A percentile compares a stretch with the other conserved stretches of the same genome.
Evolutionary conservation across 2,113 vertebrate genomes (phyloP).

Genomic region (Macrotis lagotis): DNA sequence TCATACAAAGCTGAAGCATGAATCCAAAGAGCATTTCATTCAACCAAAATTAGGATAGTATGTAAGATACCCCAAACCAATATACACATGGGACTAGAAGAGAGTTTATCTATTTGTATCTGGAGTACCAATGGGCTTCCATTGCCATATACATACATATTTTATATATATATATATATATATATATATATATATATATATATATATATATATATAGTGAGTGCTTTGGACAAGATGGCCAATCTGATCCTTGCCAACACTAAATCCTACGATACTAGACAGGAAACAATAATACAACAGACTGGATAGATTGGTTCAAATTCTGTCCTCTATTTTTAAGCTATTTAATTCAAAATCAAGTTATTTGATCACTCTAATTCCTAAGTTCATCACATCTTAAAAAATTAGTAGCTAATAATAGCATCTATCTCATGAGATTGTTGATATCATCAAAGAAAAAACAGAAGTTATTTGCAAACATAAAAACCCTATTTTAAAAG

Average conservation of each 20-base stretch:
- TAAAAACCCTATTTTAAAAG: neutral
- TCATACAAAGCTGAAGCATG: neutral
- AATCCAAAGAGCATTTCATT: conserved; percentile 16
- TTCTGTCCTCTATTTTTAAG: neutral
- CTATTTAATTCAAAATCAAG: neutral
- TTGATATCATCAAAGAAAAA: neutral
- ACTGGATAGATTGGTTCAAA: neutral
- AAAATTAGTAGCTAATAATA: neutral
- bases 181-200: no score
- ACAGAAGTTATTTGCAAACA: neutral
- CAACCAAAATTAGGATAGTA: conserved; percentile 3
- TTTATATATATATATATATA: no score
- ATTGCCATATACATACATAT: no score
- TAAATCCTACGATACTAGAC: neutral
- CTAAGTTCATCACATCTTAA: neutral
- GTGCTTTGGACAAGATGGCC: neutral
- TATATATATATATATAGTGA: neutral
- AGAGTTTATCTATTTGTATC: neutral
- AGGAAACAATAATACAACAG: neutral
- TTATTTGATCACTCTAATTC: neutral
- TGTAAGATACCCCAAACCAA: neutral
- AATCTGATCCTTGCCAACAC: neutral
- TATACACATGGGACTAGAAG: neutral
- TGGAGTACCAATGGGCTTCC: neutral
- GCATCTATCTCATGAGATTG: neutral